A percentile compares a stretch with the other conserved stretches of the same genome.
These are phyloP conservation scores for Myathropa florea DNA, from an alignment of 2,888 invertebrate species.

Conservation along the genomic window DNA sequence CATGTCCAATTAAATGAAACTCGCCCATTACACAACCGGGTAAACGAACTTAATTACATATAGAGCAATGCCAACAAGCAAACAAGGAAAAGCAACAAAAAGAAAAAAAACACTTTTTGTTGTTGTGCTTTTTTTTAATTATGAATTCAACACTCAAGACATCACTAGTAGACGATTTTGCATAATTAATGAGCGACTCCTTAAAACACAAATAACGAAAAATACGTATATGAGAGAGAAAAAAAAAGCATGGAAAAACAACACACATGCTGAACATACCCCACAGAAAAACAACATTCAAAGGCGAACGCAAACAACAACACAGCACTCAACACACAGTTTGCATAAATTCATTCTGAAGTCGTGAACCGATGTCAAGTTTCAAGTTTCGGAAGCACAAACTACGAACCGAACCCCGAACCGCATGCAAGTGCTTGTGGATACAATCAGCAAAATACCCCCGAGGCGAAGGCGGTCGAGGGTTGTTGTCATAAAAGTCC, in stretches of 20 bases:
- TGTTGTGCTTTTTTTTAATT: not conserved
- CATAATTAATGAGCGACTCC: not conserved
- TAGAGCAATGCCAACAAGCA: not conserved
- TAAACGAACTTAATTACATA: not conserved
- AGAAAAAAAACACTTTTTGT: not conserved
- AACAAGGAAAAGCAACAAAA: not conserved
- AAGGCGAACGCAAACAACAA: not conserved
- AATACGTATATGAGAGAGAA: not conserved
- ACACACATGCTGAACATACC: not conserved
- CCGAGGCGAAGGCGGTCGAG: not conserved
- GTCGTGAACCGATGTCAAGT: constrained; percentile 20
- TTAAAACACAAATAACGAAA: not conserved
- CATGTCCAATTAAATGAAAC: not conserved
- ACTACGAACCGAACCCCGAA: not conserved
- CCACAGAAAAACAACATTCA: not conserved
- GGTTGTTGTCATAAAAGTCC: not conserved
- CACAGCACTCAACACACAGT: not conserved
- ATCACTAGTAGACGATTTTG: not conserved
- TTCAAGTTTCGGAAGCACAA: not conserved
- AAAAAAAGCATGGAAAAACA: not conserved
- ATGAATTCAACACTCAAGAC: not conserved
- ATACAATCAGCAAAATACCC: not conserved
- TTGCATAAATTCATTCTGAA: constrained; percentile 22
- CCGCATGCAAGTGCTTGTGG: not conserved
- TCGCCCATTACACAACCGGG: not conserved